phyloP scores from a whole-genome alignment of 2,797 vertebrate species.

The Emys orbicularis region DNA sequence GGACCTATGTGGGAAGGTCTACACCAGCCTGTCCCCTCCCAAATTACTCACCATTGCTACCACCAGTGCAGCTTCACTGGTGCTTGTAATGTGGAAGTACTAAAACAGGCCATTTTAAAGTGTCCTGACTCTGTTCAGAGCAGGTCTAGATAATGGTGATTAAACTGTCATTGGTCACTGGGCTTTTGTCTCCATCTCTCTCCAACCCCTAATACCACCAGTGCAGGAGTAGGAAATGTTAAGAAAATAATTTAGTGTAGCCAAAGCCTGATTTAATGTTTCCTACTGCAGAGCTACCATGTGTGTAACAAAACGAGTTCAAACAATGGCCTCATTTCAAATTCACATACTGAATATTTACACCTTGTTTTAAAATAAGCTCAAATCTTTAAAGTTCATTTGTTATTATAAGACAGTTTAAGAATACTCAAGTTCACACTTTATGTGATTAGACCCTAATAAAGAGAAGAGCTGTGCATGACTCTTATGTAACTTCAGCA shows the following conservation, averaged over 20 bases:
- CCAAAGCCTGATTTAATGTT: background rate
- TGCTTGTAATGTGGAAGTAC: background rate
- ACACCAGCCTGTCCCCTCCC: background rate
- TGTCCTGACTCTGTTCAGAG: background rate
- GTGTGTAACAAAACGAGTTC: background rate
- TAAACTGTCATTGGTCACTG: background rate
- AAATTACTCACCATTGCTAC: background rate
- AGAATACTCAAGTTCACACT: background rate
- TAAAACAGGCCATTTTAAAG: background rate
- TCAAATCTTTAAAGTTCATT: background rate
- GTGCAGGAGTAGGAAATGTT: background rate
- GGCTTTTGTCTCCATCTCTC: background rate
- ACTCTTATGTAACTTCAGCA: background rate
- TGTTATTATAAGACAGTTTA: too few species aligned
- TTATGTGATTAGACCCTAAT: background rate
- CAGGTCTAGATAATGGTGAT: background rate
- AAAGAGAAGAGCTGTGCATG: background rate
- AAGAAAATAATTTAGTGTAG: background rate
- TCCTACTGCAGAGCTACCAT: background rate
- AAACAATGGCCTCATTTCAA: background rate
- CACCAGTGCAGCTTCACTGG: background rate
- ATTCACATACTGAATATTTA: background rate
- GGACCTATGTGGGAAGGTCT: background rate
- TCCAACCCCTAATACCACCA: background rate
- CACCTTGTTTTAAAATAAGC: background rate